These are phyloP conservation scores for Drepana falcataria DNA, from an alignment of 2,888 invertebrate species.

Conservation along the genomic window DNA sequence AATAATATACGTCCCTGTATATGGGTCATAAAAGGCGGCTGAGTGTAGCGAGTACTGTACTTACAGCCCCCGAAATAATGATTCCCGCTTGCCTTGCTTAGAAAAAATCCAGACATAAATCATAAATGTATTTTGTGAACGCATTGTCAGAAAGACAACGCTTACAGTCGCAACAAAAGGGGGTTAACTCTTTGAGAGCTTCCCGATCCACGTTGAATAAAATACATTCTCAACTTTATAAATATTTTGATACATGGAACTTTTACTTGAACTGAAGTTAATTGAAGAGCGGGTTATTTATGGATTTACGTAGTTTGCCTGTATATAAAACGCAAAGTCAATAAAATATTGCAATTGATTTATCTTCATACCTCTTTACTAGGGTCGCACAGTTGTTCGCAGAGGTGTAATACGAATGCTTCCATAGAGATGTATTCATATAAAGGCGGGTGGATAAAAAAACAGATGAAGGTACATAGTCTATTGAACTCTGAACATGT, in stretches of 20 bases:
- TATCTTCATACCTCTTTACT: too few relatives aligned
- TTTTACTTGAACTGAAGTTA: neutral
- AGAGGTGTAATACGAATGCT: too few relatives aligned
- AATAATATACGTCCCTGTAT: slow-evolving; percentile 41
- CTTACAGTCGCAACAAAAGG: neutral
- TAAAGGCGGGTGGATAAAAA: too few relatives aligned
- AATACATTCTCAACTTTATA: slow-evolving; percentile 1
- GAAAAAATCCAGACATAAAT: slow-evolving; percentile 10
- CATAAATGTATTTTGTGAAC: neutral
- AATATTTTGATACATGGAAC: neutral
- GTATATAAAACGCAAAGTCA: neutral
- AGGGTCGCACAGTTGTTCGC: too few relatives aligned
- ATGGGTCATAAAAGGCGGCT: slow-evolving; percentile 40
- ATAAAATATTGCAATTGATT: neutral
- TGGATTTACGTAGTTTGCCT: neutral
- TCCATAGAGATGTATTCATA: too few relatives aligned
- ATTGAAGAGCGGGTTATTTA: neutral
- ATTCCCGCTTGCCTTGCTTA: slow-evolving; percentile 31
- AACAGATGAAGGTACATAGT: too few relatives aligned
- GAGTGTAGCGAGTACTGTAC: slow-evolving; percentile 31
- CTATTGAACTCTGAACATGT: too few relatives aligned
- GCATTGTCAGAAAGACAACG: neutral
- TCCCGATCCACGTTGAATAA: neutral
- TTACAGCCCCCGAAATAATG: slow-evolving; percentile 35
- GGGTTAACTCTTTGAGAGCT: slow-evolving; percentile 3